Evolutionary conservation across 92 coral and sea anemone species (phyloP).

Genomic region (Paragorgia papillata): DNA sequence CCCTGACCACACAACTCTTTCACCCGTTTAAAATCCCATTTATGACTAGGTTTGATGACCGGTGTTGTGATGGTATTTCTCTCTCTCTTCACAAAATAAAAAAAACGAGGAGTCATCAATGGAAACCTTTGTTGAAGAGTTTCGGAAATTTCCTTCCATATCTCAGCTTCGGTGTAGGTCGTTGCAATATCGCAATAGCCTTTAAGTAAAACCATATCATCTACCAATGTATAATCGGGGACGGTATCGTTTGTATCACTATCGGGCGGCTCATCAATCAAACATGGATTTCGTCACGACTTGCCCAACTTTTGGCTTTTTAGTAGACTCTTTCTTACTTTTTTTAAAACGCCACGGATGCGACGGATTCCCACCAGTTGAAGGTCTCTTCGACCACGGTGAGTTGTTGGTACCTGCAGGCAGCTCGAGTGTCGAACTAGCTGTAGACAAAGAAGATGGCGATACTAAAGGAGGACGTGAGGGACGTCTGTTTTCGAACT

Average conservation of each 20-base stretch:
- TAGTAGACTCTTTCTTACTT: slow-evolving; percentile 1
- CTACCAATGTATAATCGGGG: slow-evolving; percentile 7
- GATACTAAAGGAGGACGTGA: neutral
- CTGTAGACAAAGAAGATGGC: neutral
- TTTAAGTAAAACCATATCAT: slow-evolving; percentile 15
- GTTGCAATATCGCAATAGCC: slow-evolving; percentile 19
- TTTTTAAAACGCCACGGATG: slow-evolving; percentile 19
- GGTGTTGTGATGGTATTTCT: slow-evolving; percentile 21
- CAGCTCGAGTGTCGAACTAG: slow-evolving; percentile 8
- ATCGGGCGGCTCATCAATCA: slow-evolving; percentile 1
- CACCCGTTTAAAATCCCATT: slow-evolving; percentile 36
- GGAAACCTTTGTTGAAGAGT: slow-evolving; percentile 8
- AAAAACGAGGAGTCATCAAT: neutral
- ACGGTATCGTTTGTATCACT: neutral
- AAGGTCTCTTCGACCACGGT: slow-evolving; percentile 17
- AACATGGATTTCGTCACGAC: slow-evolving; percentile 3
- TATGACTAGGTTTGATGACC: slow-evolving; percentile 10
- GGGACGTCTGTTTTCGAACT: slow-evolving; percentile 6
- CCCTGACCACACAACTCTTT: slow-evolving; percentile 37
- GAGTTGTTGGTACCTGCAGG: neutral
- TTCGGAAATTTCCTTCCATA: slow-evolving; percentile 16
- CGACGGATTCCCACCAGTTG: slow-evolving; percentile 18
- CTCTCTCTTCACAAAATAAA: slow-evolving; percentile 36
- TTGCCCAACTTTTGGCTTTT: neutral
- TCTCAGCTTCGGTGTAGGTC: neutral